These are phyloP conservation scores for Ivindomyrus marchei DNA, from an alignment of 2,113 vertebrate species.

Conservation along the genomic window DNA sequence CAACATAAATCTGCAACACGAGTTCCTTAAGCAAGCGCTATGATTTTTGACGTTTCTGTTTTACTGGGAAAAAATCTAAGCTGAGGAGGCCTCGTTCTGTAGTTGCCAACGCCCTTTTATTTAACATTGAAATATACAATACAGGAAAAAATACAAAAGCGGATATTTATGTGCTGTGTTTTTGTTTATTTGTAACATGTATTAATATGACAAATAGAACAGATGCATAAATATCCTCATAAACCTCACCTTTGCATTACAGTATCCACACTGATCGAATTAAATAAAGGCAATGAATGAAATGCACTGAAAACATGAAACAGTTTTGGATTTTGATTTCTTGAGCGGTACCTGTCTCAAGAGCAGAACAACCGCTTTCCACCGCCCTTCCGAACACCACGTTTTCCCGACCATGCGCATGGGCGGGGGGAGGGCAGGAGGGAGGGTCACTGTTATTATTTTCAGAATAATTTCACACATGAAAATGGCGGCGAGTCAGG, in stretches of 20 bases:
- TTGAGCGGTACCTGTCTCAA: background rate
- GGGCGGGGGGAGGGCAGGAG: conserved; percentile 65
- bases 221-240: background rate
- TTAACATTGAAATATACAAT: background rate
- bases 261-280: background rate
- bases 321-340: background rate
- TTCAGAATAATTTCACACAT: conserved; percentile 60
- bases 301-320: background rate
- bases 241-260: background rate
- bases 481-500: conserved; percentile 87
- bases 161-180: background rate
- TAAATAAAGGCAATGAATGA: background rate
- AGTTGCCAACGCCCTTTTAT: background rate
- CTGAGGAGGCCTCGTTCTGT: background rate
- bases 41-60: background rate
- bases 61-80: background rate
- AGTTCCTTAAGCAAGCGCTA: background rate
- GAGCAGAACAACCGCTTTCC: background rate
- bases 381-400: background rate
- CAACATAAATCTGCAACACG: background rate
- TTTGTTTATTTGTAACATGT: background rate
- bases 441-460: conserved; percentile 62
- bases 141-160: background rate
- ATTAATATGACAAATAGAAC: background rate
- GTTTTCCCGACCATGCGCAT: conserved; percentile 46